Evolutionary conservation across 1,140 invertebrate genomes (phyloP).

Genomic region (Saccostrea glomerata): DNA sequence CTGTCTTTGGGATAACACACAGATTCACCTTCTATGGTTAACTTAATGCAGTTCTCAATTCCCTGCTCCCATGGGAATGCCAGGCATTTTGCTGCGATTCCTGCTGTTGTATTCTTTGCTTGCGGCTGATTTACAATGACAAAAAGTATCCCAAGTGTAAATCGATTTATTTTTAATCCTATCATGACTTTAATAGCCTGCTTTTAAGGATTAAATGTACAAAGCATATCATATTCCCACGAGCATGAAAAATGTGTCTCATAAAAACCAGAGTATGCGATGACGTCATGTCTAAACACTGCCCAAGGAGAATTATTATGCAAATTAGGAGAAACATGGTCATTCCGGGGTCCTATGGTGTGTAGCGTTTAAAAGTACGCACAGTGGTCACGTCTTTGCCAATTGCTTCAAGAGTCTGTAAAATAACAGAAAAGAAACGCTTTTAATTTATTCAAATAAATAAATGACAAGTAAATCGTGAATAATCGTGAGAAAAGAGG

Average conservation of each 20-base stretch:
- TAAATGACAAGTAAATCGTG: too few relatives aligned
- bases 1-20: too few relatives aligned
- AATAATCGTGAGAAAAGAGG: too few relatives aligned
- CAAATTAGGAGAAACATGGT: not conserved
- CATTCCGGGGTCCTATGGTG: not conserved
- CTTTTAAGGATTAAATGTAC: not conserved
- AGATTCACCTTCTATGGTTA: too few relatives aligned
- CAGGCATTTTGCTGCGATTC: not conserved
- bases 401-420: slow-evolving; percentile 68
- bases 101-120: not conserved
- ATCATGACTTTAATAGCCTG: not conserved
- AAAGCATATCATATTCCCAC: not conserved
- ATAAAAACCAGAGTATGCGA: not conserved
- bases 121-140: not conserved
- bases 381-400: slow-evolving; percentile 62
- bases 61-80: not conserved
- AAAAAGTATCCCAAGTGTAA: not conserved
- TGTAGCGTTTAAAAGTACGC: slow-evolving; percentile 60
- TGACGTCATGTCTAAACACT: not conserved
- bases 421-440: slow-evolving; percentile 2
- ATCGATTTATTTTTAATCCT: slow-evolving; percentile 27
- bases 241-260: not conserved
- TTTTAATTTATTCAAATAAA: too few relatives aligned
- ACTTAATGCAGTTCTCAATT: not conserved
- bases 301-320: not conserved